Evolutionary conservation across 2,888 invertebrate genomes (phyloP).

Genomic region (Caradrina clavipalpis): DNA sequence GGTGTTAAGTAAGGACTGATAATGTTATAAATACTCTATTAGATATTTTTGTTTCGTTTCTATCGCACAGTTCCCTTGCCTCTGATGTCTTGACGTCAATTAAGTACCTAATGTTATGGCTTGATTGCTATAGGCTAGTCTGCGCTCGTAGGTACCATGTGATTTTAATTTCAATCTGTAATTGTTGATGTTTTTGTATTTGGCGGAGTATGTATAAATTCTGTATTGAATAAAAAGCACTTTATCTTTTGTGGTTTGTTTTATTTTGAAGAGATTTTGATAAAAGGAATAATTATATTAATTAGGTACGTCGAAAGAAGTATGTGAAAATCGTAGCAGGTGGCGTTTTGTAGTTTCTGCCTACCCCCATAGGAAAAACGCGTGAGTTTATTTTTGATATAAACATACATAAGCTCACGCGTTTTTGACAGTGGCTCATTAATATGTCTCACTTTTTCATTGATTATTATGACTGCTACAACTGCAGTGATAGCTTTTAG

Average conservation of each 20-base stretch:
- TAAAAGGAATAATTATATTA: too few species aligned
- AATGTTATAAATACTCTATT: conserved; percentile 80
- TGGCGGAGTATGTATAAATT: conserved; percentile 86
- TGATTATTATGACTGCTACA: too few species aligned
- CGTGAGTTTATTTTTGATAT: too few species aligned
- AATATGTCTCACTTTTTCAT: too few species aligned
- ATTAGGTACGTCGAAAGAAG: too few species aligned
- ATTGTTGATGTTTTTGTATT: conserved; percentile 88
- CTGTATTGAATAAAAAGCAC: conserved; percentile 88
- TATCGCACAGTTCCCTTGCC: conserved; percentile 73
- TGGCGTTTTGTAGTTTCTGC: too few species aligned
- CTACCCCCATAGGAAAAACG: too few species aligned
- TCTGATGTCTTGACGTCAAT: conserved; percentile 75
- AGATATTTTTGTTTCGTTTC: conserved; percentile 60
- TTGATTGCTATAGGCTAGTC: conserved; percentile 68
- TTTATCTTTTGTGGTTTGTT: conserved; percentile 80
- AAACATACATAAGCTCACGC: too few species aligned
- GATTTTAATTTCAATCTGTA: conserved; percentile 76
- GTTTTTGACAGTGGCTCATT: too few species aligned
- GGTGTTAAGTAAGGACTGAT: conserved; percentile 90
- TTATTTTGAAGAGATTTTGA: conserved; percentile 50
- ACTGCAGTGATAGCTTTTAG: too few species aligned
- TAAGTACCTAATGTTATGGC: conserved; percentile 68
- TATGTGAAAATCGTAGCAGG: too few species aligned
- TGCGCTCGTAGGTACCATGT: conserved; percentile 71